phyloP scores from a whole-genome alignment of 1,140 invertebrate genomes.

The Conus betulinus region DNA sequence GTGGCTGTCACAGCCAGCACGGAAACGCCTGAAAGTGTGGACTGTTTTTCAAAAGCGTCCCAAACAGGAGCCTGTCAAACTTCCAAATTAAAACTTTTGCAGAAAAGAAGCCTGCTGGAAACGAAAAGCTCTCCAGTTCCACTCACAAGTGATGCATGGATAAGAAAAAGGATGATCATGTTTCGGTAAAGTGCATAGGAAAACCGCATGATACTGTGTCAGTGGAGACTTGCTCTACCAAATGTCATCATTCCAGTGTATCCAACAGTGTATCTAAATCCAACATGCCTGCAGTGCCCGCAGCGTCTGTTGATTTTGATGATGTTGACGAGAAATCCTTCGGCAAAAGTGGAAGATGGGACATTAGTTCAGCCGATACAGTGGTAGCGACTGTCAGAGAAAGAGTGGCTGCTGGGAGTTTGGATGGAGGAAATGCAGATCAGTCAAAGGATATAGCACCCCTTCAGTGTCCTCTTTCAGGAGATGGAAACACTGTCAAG shows the following conservation, averaged over 20 bases:
- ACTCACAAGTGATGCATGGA: too few relatives aligned
- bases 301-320: too few relatives aligned
- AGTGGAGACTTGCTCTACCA: too few relatives aligned
- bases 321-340: not conserved
- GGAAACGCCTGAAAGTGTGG: not conserved
- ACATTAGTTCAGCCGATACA: not conserved
- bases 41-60: not conserved
- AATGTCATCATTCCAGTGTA: too few relatives aligned
- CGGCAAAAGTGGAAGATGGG: not conserved
- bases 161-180: too few relatives aligned
- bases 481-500: not conserved
- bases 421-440: not conserved
- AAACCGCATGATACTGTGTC: too few relatives aligned
- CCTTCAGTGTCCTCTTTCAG: not conserved
- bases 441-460: not conserved
- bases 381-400: not conserved
- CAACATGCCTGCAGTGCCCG: too few relatives aligned
- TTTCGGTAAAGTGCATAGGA: too few relatives aligned
- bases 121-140: too few relatives aligned
- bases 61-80: not conserved
- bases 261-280: too few relatives aligned
- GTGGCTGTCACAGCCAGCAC: not conserved
- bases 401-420: not conserved
- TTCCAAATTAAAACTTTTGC: not conserved
- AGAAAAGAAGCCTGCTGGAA: too few relatives aligned